phyloP scores from a whole-genome alignment of 2,888 invertebrate species.

The Ochropleura plecta region DNA sequence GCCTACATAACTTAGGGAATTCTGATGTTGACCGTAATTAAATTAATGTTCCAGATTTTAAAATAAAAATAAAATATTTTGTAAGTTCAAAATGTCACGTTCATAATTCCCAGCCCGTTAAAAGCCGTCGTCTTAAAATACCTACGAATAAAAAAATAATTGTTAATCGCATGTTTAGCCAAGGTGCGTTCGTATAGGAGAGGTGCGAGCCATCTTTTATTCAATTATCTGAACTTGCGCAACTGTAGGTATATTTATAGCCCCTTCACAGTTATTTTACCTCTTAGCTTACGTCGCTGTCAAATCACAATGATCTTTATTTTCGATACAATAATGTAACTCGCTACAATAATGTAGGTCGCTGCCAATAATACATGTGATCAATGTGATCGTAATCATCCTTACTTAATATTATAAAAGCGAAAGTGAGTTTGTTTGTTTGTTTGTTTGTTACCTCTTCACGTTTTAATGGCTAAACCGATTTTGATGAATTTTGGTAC shows the following conservation, averaged over 20 bases:
- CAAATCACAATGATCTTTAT: neutral
- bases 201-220: neutral
- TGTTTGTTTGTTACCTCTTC: no score
- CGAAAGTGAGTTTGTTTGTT: no score
- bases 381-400: no score
- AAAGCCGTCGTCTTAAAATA: no score
- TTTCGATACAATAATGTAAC: neutral
- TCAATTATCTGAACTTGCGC: neutral
- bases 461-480: no score
- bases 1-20: neutral
- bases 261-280: neutral
- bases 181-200: neutral
- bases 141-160: neutral
- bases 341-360: no score
- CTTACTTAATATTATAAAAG: no score
- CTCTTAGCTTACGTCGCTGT: neutral
- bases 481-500: no score
- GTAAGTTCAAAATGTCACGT: neutral
- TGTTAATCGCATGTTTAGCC: neutral
- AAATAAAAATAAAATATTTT: no score
- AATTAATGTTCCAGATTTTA: slow-evolving; percentile 16
- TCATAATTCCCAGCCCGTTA: neutral
- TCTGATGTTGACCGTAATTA: neutral
- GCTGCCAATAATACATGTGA: no score
- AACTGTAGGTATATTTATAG: neutral